Conservation (phyloP, 2,888 invertebrate genomes). For the Aspidiotus rigidus region DNA sequence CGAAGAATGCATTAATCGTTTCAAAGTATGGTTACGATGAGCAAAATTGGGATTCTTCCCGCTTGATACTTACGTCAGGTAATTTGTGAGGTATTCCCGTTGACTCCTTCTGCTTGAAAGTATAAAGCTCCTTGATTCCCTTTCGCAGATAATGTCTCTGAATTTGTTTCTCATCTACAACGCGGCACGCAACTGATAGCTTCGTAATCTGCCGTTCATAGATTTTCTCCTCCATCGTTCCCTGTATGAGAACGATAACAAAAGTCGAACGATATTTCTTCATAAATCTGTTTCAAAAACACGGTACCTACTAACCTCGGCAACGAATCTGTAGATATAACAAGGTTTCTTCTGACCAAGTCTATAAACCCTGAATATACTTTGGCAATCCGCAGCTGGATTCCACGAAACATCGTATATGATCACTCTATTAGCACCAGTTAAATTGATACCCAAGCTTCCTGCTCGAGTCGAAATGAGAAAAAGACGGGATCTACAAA, state of each 20-base stretch:
- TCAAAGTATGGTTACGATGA: no score
- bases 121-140: no score
- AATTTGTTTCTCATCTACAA: no score
- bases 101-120: no score
- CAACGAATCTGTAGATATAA: constrained; percentile 90
- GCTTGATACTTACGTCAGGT: no score
- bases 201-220: constrained; percentile 96
- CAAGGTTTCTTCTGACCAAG: constrained; percentile 97
- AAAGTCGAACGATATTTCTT: neutral
- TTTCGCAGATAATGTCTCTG: no score
- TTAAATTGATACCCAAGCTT: constrained; percentile 92
- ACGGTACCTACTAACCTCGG: constrained; percentile 53
- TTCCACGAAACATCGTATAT: constrained; percentile 99
- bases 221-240: constrained; percentile 97
- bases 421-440: constrained; percentile 92
- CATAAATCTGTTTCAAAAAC: no score
- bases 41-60: no score
- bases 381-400: constrained; percentile 95
- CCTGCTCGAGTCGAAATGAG: constrained; percentile 95
- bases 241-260: constrained; percentile 47
- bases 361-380: constrained; percentile 93
- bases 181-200: constrained; percentile 57
- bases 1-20: no score
- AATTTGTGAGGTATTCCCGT: no score
- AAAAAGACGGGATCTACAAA: constrained; percentile 58